Evolutionary conservation across 2,113 vertebrate species (phyloP), one percentile per base, ranked within the genome.

Genomic region (Chloebia gouldiae): DNA sequence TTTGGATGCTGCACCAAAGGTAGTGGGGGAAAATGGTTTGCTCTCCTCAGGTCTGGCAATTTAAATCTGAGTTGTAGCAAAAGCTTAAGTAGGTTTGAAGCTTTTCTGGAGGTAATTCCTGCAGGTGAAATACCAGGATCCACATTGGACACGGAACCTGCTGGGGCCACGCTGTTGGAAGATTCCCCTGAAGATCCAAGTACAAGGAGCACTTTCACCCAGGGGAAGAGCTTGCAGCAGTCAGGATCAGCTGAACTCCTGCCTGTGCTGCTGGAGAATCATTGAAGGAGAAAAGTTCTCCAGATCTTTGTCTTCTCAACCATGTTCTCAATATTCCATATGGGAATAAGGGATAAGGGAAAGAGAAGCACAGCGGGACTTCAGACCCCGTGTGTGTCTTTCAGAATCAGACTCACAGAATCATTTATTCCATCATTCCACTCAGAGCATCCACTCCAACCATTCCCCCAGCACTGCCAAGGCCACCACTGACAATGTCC

Each of bases 11-110:
- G 27, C 2, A 2, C n/a, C 42, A 20, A 39, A 70, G 28, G 2
- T 4, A 21, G 8, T 4, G 21, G 8, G 19, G 27, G 14, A 37
- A 16, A 5, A 10, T 0, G 0, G 13, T 56, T 47, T 56, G 53
- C 30, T 79, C 51, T 44, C 78, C 68, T 56, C 53, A 11, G 49
- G 12, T 19, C 13, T 20, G 5, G 15, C 18, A 17, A 35, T 24
- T 77, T 30, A 15, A 63, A 54, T 65, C 42, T n/a, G 68, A 61
- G 39, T 31, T 65, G 17, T 9, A 59, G 35, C 1, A 7, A 25
- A 93, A 50, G 7, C 18, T 77, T 23, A 7, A 17, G 44, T 2
- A 42, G 75, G 35, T 57, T 39, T 65, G 40, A 72, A 60, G 7
- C 3, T 69, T 60, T 81, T 44, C 7, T 13, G 23, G 25, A 42